These are phyloP conservation scores for Potamilus streckersoni DNA, from an alignment of 1,140 invertebrate genomes.

Conservation along the genomic window DNA sequence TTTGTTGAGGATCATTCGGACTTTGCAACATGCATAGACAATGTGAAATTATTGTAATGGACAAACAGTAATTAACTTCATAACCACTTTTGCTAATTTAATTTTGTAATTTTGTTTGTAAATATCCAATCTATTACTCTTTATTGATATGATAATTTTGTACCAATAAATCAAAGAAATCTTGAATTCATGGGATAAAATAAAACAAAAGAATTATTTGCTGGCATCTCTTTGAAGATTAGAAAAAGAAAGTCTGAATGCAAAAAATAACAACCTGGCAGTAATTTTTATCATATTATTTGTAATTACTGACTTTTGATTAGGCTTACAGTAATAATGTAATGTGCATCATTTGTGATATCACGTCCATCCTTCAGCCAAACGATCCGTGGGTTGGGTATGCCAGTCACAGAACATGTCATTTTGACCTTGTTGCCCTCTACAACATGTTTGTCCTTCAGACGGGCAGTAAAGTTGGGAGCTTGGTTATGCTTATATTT, in stretches of 20 bases:
- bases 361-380: constrained; percentile 64
- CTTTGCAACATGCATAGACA: no score
- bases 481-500: constrained; percentile 67
- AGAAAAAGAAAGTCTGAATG: background rate
- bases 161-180: no score
- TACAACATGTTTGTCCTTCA: constrained; percentile 85
- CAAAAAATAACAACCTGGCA: background rate
- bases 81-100: no score
- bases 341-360: constrained; percentile 45
- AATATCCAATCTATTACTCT: no score
- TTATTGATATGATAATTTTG: no score
- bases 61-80: no score
- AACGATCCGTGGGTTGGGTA: constrained; percentile 55
- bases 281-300: background rate
- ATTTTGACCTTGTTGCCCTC: constrained; percentile 70
- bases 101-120: no score
- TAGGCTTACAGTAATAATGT: constrained; percentile 52
- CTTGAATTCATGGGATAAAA: no score
- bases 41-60: no score
- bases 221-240: background rate
- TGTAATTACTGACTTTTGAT: no score
- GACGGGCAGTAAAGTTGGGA: constrained; percentile 88
- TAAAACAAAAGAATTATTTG: no score
- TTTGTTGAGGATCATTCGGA: no score
- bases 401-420: constrained; percentile 60